These are phyloP conservation scores for Otis tarda DNA, from an alignment of 2,113 vertebrate genomes.

Conservation along the genomic window DNA sequence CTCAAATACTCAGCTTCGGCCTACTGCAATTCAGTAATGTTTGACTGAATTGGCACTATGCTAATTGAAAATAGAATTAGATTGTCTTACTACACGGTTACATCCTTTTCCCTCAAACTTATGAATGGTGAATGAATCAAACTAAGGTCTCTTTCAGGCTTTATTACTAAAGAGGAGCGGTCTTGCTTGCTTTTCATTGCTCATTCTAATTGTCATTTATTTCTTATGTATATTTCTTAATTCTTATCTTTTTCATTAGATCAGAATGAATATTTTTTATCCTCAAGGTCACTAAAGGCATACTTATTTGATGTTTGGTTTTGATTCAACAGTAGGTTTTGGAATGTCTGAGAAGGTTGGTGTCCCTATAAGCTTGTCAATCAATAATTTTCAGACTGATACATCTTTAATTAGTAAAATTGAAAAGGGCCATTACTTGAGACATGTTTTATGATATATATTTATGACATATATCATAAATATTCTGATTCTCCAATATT, in stretches of 20 bases:
- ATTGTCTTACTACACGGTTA: not conserved
- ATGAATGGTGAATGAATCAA: not conserved
- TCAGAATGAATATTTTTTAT: not conserved
- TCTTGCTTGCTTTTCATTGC: not conserved
- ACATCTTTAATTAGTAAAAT: not conserved
- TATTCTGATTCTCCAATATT: not conserved
- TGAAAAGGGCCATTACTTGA: not conserved
- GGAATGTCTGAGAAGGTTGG: not conserved
- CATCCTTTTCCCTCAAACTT: not conserved
- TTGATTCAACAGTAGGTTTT: not conserved
- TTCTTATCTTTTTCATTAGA: not conserved
- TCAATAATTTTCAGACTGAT: constrained; percentile 2
- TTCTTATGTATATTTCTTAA: not conserved
- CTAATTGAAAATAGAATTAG: not conserved
- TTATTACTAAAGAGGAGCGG: not conserved
- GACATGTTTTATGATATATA: not conserved
- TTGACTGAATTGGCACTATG: not conserved
- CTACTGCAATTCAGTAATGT: not conserved
- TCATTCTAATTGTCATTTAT: not conserved
- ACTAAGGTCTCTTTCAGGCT: not conserved
- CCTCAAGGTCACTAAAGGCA: not conserved
- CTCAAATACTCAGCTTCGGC: not conserved
- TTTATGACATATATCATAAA: too few relatives aligned
- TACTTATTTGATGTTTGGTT: not conserved
- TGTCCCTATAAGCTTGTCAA: not conserved